Evolutionary conservation across 2,113 vertebrate species (phyloP).

Genomic region (Anser brachyrhynchus): DNA sequence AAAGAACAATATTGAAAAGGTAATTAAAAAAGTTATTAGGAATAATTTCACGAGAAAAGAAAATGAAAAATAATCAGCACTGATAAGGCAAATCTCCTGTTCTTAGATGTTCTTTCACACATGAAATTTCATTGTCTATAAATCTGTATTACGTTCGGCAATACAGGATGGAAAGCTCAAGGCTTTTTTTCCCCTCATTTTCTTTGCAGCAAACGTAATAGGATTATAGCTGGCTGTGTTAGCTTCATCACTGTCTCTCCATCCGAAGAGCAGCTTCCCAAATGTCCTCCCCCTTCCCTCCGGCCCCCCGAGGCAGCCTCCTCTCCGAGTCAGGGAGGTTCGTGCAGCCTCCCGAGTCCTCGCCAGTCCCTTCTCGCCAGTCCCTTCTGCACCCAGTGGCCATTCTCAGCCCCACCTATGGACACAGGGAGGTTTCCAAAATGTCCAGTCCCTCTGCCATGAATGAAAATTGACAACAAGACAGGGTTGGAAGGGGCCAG

Average conservation of each 20-base stretch:
- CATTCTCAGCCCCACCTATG: background rate
- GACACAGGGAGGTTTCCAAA: background rate
- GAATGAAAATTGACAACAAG: conserved; percentile 13
- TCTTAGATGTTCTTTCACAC: background rate
- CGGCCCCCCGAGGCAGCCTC: rapidly evolving
- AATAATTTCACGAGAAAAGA: background rate
- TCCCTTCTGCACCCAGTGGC: background rate
- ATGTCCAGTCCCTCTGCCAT: background rate
- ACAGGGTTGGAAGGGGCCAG: background rate
- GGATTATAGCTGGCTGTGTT: background rate
- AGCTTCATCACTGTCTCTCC: background rate
- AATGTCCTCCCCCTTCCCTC: background rate
- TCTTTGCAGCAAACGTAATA: background rate
- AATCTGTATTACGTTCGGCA: background rate
- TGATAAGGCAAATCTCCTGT: conserved; percentile 33
- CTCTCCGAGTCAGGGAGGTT: background rate
- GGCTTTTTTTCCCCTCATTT: background rate
- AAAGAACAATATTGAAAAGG: conserved; percentile 24
- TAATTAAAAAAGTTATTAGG: conserved; percentile 22
- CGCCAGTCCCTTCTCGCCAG: background rate
- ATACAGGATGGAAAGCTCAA: background rate
- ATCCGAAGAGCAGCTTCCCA: background rate
- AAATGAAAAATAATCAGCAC: background rate
- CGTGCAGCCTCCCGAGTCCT: rapidly evolving
- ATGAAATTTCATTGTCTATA: background rate